Base-by-base conservation (phyloP, 2,888 invertebrate species). In the Chymomyza caudatula region DNA sequence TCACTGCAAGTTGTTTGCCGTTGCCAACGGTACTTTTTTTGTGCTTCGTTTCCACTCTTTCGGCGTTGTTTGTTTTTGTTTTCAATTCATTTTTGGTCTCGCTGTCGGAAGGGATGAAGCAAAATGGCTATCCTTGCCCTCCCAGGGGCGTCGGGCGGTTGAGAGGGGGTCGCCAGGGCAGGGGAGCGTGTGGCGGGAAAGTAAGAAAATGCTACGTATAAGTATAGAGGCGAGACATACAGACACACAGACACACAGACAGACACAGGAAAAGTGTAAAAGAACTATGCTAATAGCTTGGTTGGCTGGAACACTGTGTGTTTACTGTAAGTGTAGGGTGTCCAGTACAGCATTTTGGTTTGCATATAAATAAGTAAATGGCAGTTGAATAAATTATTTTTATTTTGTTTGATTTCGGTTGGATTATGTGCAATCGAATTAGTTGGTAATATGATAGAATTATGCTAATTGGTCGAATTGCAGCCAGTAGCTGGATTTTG, bases 221-320 rank as follows among this genome's bases (percentile, higher is more conserved):
- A n/a, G 44, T 29, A n/a, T n/a, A n/a, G 43, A 43, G 43, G 43
- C 43, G 23, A 67, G 64, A 70, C 67, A 67, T 43, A 29, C 62
- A 65, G 75, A 37, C 15, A 15, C 3, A 17, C 15, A 67, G 64
- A 70, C 67, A 67, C 52, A 29, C 62, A 65, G 75, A 37, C 15
- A 15, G 4, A 17, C 15, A 11, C 4, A 43, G n/a, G 65, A 76
- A 79, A 67, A 76, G 73, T 69, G 76, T 67, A 74, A 81, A 68
- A 76, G 71, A 81, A 80, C 79, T 82, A 77, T 85, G 79, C 77
- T 82, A 85, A 85, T 85, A 71, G 77, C 79, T 71, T 68, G 62
- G 51, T 63, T 23, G 29, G 29, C 29, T 37, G 29, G 11, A 37
- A 37, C 29, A 37, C 29, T 8, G 8, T 37, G 29, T 37, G 29